A percentile compares a stretch with the other conserved stretches of the same genome.
phyloP scores from a whole-genome alignment of 2,888 invertebrate genomes.

The Melipona beecheii region DNA sequence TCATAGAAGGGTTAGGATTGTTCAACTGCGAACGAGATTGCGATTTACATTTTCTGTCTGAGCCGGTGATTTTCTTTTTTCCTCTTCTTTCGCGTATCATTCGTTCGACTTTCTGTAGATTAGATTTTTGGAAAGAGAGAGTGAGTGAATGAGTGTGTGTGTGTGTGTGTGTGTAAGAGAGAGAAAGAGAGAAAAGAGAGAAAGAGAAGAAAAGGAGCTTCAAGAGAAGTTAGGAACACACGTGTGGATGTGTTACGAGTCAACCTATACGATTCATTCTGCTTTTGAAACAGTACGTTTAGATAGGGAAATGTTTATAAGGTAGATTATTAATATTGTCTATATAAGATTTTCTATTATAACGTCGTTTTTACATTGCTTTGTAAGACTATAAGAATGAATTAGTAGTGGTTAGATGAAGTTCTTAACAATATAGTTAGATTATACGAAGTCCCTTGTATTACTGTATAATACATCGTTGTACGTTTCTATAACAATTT shows the following conservation, averaged over 20 bases:
- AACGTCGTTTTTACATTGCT: constrained; percentile 42
- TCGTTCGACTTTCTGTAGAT: constrained; percentile 4
- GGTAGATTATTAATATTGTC: constrained; percentile 37
- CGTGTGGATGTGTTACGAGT: background rate
- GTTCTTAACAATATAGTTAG: constrained; percentile 21
- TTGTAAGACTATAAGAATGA: constrained; percentile 27
- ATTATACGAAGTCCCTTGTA: background rate
- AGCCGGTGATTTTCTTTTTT: background rate
- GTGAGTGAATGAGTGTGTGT: background rate
- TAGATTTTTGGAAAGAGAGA: background rate
- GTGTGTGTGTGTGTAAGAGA: background rate
- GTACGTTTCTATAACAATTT: constrained; percentile 30
- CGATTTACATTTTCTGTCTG: constrained; percentile 18
- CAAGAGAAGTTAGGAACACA: background rate
- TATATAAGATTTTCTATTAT: constrained; percentile 37
- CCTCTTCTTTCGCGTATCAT: background rate
- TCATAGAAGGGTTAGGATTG: constrained; percentile 16
- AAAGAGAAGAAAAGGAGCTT: background rate
- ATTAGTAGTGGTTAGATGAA: constrained; percentile 15
- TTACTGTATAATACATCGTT: constrained; percentile 30
- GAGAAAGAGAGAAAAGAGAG: background rate
- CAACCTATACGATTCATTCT: constrained; percentile 9
- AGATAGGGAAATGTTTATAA: constrained; percentile 34
- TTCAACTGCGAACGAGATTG: constrained; percentile 6
- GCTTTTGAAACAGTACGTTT: constrained; percentile 1